Conservation (phyloP, 2,888 invertebrate species). For the Dasypogon diadema region DNA sequence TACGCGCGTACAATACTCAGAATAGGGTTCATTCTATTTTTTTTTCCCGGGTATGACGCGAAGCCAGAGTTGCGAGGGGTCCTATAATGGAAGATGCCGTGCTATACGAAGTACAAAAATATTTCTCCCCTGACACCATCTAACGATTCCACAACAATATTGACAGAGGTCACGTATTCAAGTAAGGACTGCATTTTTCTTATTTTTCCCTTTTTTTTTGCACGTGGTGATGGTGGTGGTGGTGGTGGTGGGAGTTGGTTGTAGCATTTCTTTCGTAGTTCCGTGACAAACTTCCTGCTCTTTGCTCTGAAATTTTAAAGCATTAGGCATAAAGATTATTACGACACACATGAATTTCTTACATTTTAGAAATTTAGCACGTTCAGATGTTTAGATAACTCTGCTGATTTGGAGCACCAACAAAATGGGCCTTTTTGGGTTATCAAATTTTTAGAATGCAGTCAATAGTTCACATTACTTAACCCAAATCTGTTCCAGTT, state of each 20-base stretch:
- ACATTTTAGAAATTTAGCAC: neutral
- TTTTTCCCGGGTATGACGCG: constrained; percentile 5
- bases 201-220: constrained; percentile 36
- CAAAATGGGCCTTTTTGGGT: no score
- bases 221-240: neutral
- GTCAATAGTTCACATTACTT: neutral
- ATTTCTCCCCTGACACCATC: constrained; percentile 54
- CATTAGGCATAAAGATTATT: constrained; percentile 37
- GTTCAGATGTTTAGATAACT: no score
- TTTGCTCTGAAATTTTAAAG: constrained; percentile 34
- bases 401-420: no score
- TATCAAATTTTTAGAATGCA: no score
- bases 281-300: constrained; percentile 20
- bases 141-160: constrained; percentile 53
- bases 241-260: neutral
- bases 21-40: constrained; percentile 41
- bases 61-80: constrained; percentile 9
- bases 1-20: constrained; percentile 52
- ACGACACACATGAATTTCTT: neutral
- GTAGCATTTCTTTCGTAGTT: constrained; percentile 28
- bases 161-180: constrained; percentile 56
- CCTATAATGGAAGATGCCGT: constrained; percentile 37
- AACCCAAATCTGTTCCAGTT: neutral
- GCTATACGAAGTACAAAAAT: constrained; percentile 41
- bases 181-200: constrained; percentile 54